Evolutionary conservation across 2,888 invertebrate genomes (phyloP).

Genomic region (Lypha dubia): DNA sequence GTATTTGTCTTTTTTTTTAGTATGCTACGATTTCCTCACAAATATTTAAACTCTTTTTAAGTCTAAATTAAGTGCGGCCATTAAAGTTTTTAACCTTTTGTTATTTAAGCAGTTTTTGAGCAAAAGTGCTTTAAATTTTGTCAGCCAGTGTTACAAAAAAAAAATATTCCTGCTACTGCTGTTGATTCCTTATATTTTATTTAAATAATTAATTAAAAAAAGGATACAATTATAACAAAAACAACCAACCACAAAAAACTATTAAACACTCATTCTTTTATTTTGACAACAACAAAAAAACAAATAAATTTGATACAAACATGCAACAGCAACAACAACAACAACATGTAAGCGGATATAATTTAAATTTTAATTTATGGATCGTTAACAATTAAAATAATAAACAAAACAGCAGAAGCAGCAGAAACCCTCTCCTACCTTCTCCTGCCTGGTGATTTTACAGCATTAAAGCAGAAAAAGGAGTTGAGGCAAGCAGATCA

Average conservation of each 20-base stretch:
- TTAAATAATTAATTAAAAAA: constrained; percentile 32
- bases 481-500: constrained; percentile 23
- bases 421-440: too few relatives aligned
- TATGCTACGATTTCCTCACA: too few relatives aligned
- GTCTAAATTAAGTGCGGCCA: too few relatives aligned
- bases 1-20: too few relatives aligned
- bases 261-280: constrained; percentile 42
- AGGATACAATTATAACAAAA: not conserved
- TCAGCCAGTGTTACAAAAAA: not conserved
- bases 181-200: not conserved
- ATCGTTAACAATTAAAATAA: constrained; percentile 63
- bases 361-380: constrained; percentile 56
- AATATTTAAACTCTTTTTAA: too few relatives aligned
- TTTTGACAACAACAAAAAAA: constrained; percentile 62
- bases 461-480: constrained; percentile 20
- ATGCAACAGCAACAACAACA: too few relatives aligned
- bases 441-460: constrained; percentile 65
- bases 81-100: too few relatives aligned
- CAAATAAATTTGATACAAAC: constrained; percentile 52
- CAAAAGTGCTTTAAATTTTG: not conserved
- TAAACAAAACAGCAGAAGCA: constrained; percentile 68
- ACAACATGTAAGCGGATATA: constrained; percentile 40
- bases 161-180: not conserved
- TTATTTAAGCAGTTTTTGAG: not conserved
- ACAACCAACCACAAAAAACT: not conserved